These are phyloP conservation scores for Bombus huntii DNA, from an alignment of 1,140 invertebrate species.

Conservation along the genomic window DNA sequence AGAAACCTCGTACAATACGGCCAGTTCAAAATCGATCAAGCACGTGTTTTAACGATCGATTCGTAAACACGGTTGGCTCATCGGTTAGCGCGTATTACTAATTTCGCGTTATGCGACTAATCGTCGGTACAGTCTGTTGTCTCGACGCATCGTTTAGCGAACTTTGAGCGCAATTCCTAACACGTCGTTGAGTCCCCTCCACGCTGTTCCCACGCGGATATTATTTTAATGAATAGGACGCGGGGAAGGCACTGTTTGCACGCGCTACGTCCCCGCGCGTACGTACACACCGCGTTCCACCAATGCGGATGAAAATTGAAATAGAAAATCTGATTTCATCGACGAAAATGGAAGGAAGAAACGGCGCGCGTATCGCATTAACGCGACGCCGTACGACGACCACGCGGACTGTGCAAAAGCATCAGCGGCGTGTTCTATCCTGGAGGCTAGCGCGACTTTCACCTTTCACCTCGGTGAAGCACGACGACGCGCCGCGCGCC, in stretches of 20 bases:
- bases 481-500: slow-evolving; percentile 63
- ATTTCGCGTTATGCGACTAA: too few species aligned
- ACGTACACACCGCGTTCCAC: too few species aligned
- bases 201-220: neutral
- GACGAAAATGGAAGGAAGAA: neutral
- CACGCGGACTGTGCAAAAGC: neutral
- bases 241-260: neutral
- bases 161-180: neutral
- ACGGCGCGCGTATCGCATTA: too few species aligned
- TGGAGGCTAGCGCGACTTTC: slow-evolving; percentile 73
- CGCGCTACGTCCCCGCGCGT: too few species aligned
- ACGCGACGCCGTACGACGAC: too few species aligned
- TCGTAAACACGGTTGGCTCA: too few species aligned
- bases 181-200: neutral
- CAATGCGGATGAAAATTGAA: neutral
- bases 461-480: slow-evolving; percentile 79
- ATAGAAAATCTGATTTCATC: neutral
- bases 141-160: neutral
- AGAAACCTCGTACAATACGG: too few species aligned
- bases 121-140: neutral
- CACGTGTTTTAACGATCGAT: too few species aligned
- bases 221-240: slow-evolving; percentile 25
- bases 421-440: neutral
- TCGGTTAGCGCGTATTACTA: too few species aligned
- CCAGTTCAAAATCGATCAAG: too few species aligned